These are phyloP conservation scores for Pagrus major DNA, from an alignment of 2,113 vertebrate genomes.

Conservation along the genomic window DNA sequence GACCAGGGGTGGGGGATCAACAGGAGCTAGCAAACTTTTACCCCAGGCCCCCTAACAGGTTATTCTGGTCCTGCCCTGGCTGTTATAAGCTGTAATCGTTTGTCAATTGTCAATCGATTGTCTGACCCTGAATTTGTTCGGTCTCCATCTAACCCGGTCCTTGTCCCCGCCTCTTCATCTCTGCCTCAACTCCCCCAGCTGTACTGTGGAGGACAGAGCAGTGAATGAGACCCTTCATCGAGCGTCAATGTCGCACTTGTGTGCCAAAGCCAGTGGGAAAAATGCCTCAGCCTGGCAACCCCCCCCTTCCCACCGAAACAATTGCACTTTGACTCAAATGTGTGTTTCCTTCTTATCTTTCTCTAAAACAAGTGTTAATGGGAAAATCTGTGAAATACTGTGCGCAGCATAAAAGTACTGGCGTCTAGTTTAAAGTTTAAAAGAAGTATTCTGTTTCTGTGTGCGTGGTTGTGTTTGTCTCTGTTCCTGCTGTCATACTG, in stretches of 20 bases:
- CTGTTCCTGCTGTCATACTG: constrained; percentile 12
- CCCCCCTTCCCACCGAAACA: constrained; percentile 9
- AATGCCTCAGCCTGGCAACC: constrained; percentile 15
- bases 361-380: background rate
- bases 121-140: background rate
- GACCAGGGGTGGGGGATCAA: background rate
- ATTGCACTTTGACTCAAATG: constrained; percentile 6
- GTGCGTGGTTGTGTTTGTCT: background rate
- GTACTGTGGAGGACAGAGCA: constrained; percentile 34
- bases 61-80: background rate
- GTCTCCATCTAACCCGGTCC: background rate
- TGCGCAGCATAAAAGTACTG: background rate
- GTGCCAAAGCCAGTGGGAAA: constrained; percentile 47
- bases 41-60: background rate
- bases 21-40: background rate
- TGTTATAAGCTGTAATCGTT: background rate
- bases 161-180: background rate
- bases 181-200: constrained; percentile 22
- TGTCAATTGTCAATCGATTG: constrained; percentile 1
- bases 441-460: background rate
- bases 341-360: background rate
- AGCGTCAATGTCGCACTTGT: constrained; percentile 60
- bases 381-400: constrained; percentile 5
- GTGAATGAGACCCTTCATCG: constrained; percentile 66
- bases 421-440: constrained; percentile 7